Conservation (phyloP, 2,888 invertebrate genomes). For the Pseudococcus longispinus region DNA sequence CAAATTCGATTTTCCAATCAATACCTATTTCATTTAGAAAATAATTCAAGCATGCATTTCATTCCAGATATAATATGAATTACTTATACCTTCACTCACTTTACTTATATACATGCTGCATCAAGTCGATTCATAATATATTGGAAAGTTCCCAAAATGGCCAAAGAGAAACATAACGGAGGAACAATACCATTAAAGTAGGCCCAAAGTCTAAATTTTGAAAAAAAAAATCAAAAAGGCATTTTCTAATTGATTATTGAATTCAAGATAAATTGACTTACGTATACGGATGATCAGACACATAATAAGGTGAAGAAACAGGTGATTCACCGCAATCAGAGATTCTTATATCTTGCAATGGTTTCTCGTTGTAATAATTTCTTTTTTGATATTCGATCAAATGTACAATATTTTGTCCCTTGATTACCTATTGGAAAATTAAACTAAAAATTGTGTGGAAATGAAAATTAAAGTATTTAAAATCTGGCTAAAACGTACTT, state of each 20-base stretch:
- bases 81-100: background rate
- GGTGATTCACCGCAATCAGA: constrained; percentile 75
- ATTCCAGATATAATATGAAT: background rate
- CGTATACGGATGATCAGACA: constrained; percentile 75
- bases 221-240: background rate
- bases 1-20: background rate
- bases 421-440: constrained; percentile 36
- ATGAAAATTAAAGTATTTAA: background rate
- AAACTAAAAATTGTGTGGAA: background rate
- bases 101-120: constrained; percentile 10
- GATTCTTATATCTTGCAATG: constrained; percentile 84
- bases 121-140: constrained; percentile 60
- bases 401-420: constrained; percentile 76
- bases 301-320: constrained; percentile 78
- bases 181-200: constrained; percentile 69
- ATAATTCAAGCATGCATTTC: background rate
- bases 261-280: constrained; percentile 61
- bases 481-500: constrained; percentile 69
- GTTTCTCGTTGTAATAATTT: constrained; percentile 78
- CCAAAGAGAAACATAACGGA: constrained; percentile 82
- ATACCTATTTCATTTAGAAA: background rate
- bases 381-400: constrained; percentile 80
- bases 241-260: background rate
- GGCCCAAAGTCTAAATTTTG: constrained; percentile 65
- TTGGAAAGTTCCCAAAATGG: constrained; percentile 68